Percentiles rank a stretch among this genome's conserved stretches.
Evolutionary conservation across 2,797 vertebrate genomes (phyloP).

Genomic region (Brachyalestes nurse): DNA sequence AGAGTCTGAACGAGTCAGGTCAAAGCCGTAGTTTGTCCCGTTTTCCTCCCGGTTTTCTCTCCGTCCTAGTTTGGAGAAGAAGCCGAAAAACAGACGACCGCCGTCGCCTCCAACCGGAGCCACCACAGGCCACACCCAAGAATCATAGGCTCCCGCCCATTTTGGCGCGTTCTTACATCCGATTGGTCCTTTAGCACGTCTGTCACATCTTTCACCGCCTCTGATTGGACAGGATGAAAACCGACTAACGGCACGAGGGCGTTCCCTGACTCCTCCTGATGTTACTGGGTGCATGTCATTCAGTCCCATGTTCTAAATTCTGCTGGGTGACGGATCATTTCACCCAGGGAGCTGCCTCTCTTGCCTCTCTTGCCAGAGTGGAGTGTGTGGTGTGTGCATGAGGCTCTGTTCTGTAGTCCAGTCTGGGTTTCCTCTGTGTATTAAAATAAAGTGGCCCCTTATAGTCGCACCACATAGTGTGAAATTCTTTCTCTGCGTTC

Average conservation of each 20-base stretch:
- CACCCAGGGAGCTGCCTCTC: slow-evolving; percentile 49
- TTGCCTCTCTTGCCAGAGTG: slow-evolving; percentile 4
- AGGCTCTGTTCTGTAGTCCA: too few species aligned
- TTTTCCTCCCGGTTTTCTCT: slow-evolving; percentile 6
- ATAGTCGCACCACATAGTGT: too few species aligned
- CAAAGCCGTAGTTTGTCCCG: not conserved
- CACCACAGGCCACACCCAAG: slow-evolving; percentile 79
- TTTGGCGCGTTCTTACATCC: slow-evolving; percentile 27
- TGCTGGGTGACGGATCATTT: slow-evolving; percentile 50
- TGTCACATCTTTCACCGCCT: not conserved
- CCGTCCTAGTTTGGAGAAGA: slow-evolving; percentile 24
- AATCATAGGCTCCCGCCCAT: slow-evolving; percentile 61
- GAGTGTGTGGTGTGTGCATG: too few species aligned
- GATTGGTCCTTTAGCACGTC: slow-evolving; percentile 60
- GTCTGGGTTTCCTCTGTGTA: too few species aligned
- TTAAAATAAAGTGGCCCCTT: too few species aligned
- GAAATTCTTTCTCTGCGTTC: too few species aligned
- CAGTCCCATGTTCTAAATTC: slow-evolving; percentile 21
- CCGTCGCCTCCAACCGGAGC: slow-evolving; percentile 62
- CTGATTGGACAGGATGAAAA: slow-evolving; percentile 62
- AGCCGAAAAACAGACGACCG: slow-evolving; percentile 60
- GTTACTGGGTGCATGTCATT: slow-evolving; percentile 71
- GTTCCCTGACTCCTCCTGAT: slow-evolving; percentile 38
- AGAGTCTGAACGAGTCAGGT: slow-evolving; percentile 9
- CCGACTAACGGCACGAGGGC: slow-evolving; percentile 54